Conservation (phyloP, 1,140 invertebrate species). For the Diabrotica virgifera region DNA sequence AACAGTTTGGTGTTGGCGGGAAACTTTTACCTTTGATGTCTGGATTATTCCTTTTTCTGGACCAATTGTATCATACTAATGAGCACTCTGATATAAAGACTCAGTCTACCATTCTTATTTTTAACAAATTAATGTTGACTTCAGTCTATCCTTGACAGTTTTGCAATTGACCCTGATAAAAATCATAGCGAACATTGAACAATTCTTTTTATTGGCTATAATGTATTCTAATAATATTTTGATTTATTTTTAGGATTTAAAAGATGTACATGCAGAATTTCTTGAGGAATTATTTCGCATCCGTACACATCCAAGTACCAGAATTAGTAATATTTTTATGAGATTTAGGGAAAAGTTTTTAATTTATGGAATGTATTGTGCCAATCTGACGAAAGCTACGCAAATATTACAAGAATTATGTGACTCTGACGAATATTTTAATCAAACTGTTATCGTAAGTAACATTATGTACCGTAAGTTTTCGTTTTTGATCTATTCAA, state of each 20-base stretch:
- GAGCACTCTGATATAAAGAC: no score
- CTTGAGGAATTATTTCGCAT: constrained; percentile 75
- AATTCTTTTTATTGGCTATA: not conserved
- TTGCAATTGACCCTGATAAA: no score
- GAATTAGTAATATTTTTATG: constrained; percentile 77
- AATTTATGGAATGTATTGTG: constrained; percentile 94
- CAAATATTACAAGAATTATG: constrained; percentile 72
- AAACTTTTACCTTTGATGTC: no score
- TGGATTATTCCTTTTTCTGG: no score
- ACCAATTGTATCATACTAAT: no score
- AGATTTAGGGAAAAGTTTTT: constrained; percentile 87
- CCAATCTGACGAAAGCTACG: constrained; percentile 82
- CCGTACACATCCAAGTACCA: constrained; percentile 50
- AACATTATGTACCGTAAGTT: no score
- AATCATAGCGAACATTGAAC: not conserved
- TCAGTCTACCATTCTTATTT: no score
- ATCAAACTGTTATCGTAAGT: constrained; percentile 43
- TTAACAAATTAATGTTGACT: no score
- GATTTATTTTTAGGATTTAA: constrained; percentile 63
- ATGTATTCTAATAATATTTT: constrained; percentile 1
- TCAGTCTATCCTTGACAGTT: no score
- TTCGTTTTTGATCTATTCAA: no score
- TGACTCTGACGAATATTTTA: constrained; percentile 48
- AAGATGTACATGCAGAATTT: constrained; percentile 82
- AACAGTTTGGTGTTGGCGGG: no score